phyloP scores from a whole-genome alignment of 2,888 invertebrate genomes.

The Cataglyphis altisquamis region DNA sequence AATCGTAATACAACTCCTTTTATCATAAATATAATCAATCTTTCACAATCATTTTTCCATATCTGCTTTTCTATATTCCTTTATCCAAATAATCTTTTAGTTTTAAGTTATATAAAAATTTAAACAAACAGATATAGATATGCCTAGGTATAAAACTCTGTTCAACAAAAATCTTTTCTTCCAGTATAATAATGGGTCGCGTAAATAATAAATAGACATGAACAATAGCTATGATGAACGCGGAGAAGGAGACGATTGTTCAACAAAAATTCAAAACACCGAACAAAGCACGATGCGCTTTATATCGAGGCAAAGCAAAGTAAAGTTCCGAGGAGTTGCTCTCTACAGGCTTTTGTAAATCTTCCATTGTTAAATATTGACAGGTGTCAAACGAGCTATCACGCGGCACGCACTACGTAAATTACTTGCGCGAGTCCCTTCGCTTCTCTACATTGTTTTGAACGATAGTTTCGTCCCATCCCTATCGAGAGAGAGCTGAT shows the following conservation, averaged over 20 bases:
- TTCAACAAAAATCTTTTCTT: background rate
- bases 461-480: constrained; percentile 17
- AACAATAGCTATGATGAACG: background rate
- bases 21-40: background rate
- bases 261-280: constrained; percentile 36
- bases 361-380: constrained; percentile 71
- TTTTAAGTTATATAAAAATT: background rate
- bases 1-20: background rate
- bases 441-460: constrained; percentile 62
- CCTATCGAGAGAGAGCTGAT: background rate
- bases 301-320: background rate
- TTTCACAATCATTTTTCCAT: constrained; percentile 6
- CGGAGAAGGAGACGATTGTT: constrained; percentile 24
- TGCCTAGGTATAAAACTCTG: background rate
- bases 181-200: background rate
- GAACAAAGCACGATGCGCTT: constrained; percentile 34
- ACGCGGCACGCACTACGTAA: constrained; percentile 67
- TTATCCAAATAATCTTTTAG: background rate
- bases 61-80: background rate
- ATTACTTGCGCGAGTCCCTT: constrained; percentile 59
- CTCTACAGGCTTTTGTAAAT: constrained; percentile 62
- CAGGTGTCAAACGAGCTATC: constrained; percentile 68
- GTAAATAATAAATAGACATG: constrained; percentile 19
- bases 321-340: constrained; percentile 33
- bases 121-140: background rate